These are phyloP conservation scores for Ennomos quercinarius DNA, from an alignment of 2,888 invertebrate species.

Conservation along the genomic window DNA sequence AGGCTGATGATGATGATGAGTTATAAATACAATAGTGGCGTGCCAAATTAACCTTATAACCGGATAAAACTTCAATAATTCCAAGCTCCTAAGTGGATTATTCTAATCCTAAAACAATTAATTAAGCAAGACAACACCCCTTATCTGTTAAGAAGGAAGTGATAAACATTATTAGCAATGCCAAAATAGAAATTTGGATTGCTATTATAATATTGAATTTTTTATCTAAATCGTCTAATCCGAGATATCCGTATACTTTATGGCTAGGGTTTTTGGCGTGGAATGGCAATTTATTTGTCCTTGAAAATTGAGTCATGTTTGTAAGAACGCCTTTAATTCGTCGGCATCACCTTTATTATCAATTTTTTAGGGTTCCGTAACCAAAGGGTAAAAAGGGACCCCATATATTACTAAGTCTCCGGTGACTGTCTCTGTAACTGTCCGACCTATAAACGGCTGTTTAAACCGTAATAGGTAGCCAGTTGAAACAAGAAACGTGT, in stretches of 20 bases:
- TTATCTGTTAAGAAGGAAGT: slow-evolving; percentile 33
- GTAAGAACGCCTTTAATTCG: no score
- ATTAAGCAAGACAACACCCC: slow-evolving; percentile 28
- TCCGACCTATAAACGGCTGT: no score
- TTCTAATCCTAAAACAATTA: slow-evolving; percentile 40
- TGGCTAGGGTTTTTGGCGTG: neutral
- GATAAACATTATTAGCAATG: slow-evolving; percentile 30
- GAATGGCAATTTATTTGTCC: neutral
- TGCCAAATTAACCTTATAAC: slow-evolving; percentile 3
- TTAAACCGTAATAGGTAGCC: no score
- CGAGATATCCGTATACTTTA: slow-evolving; percentile 9
- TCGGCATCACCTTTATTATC: no score
- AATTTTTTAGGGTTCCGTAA: no score
- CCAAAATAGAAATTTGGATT: slow-evolving; percentile 20
- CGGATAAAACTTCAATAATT: slow-evolving; percentile 4
- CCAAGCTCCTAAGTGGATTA: slow-evolving; percentile 34
- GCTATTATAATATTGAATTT: neutral
- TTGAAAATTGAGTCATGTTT: no score
- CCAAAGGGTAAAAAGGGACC: no score
- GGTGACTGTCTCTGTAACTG: no score
- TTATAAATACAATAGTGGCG: no score
- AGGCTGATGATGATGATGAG: no score
- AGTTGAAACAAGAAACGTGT: no score
- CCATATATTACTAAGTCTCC: no score
- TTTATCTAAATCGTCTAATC: slow-evolving; percentile 20